phyloP scores from a whole-genome alignment of 2,113 vertebrate genomes.

The Antechinus stuartii region DNA sequence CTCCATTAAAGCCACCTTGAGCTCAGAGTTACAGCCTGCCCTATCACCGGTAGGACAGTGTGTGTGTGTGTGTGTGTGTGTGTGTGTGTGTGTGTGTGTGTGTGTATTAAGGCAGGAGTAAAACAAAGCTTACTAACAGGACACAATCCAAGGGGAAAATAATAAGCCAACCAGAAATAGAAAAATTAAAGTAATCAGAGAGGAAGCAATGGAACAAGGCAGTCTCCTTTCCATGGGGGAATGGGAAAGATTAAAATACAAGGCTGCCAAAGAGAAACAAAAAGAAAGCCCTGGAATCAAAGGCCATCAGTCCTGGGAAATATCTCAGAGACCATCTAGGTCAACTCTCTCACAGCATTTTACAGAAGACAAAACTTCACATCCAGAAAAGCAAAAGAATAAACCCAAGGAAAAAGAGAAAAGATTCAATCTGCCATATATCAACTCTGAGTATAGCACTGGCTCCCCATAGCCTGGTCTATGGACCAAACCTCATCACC shows the following conservation, averaged over 20 bases:
- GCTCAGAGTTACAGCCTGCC: constrained; percentile 53
- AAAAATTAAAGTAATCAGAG: constrained; percentile 62
- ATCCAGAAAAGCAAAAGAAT: background rate
- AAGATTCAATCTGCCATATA: background rate
- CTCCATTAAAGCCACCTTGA: constrained; percentile 69
- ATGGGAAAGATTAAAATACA: constrained; percentile 48
- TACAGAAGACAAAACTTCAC: background rate
- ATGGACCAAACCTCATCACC: background rate
- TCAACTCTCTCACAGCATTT: background rate
- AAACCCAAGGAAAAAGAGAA: background rate
- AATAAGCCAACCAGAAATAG: constrained; percentile 57
- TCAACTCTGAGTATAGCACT: background rate
- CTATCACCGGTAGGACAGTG: background rate
- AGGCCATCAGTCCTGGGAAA: background rate
- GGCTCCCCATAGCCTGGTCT: background rate
- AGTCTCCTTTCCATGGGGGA: constrained; percentile 44
- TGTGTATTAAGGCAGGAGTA: constrained; percentile 38
- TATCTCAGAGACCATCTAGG: background rate
- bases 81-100: background rate
- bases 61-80: background rate
- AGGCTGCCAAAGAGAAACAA: background rate
- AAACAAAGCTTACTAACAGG: constrained; percentile 68
- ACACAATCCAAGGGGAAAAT: constrained; percentile 64
- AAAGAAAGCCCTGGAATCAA: background rate
- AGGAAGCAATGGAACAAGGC: constrained; percentile 41